phyloP scores from a whole-genome alignment of 2,888 invertebrate genomes.

The Schizotus pectinicornis region DNA sequence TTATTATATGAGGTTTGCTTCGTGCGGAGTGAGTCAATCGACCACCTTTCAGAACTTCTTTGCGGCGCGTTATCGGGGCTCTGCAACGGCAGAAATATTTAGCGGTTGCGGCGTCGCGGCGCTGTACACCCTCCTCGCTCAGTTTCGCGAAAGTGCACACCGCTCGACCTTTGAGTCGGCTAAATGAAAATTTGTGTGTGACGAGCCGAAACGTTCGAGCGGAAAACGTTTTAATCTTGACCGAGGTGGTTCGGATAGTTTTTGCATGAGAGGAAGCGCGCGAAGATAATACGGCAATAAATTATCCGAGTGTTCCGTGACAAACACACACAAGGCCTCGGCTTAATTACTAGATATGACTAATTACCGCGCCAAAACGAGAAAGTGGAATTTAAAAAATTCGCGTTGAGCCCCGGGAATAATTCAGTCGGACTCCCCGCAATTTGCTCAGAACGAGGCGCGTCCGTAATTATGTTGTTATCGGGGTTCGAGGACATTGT shows the following conservation, averaged over 20 bases:
- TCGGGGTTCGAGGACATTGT: constrained; percentile 21
- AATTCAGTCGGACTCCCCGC: constrained; percentile 17
- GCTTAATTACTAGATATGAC: constrained; percentile 46
- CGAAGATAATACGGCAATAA: constrained; percentile 37
- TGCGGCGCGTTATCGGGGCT: too few species aligned
- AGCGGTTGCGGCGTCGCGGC: too few species aligned
- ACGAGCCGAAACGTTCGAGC: constrained; percentile 26
- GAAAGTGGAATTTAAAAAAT: constrained; percentile 26
- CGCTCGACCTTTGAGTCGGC: constrained; percentile 7
- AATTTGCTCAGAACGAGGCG: constrained; percentile 21
- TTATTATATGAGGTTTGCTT: too few species aligned
- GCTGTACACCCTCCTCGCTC: too few species aligned
- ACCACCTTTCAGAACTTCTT: too few species aligned
- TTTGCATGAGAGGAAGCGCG: constrained; percentile 33
- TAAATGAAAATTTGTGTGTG: constrained; percentile 26
- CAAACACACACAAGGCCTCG: constrained; percentile 34
- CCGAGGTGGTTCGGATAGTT: constrained; percentile 29
- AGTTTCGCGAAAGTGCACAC: too few species aligned
- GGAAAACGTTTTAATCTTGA: constrained; percentile 36
- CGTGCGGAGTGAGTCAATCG: too few species aligned
- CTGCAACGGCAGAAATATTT: too few species aligned
- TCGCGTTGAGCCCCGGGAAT: constrained; percentile 11
- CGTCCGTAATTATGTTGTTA: constrained; percentile 28
- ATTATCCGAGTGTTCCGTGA: constrained; percentile 33
- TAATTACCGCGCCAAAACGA: constrained; percentile 38